Evolutionary conservation across 1,140 invertebrate species (phyloP), one percentile per base, ranked within the genome.

Genomic region (Cyclina sinensis): DNA sequence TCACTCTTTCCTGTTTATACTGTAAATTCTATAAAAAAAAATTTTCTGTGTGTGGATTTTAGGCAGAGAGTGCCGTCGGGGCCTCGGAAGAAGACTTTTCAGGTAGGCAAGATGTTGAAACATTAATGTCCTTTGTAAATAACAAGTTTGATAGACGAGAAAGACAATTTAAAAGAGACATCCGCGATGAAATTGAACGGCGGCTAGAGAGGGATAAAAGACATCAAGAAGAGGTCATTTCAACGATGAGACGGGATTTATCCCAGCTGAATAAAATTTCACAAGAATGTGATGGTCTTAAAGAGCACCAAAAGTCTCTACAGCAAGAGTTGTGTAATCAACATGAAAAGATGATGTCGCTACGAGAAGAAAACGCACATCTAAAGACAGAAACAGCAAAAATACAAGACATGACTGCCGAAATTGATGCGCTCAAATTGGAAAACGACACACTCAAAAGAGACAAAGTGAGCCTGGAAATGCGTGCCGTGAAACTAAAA

Each of bases 201-300:
- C 39, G 68, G 3, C 16, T 86, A 21, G 51, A 86, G 30, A 74
- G 51, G 35, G 83, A 86, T n/a, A 74, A 70, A 39, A 54, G 65
- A 46, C 43, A 86, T 48, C 83, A 86, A 0, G 68, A 86, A 46
- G 70, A 86, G 30, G 62, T 70, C 11, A 74, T 86, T 7, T 43
- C 37, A 39, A 57, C 65, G 0, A 27, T 86, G n/a, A 74, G 54
- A 86, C 46, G 83, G 1, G 83, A 86, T 76, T 46, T 86, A 43
- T 86, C 83, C 9, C 51, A 39, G 11, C n/a, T 86, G 21, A 86
- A 68, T 27, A 86, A 86, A 27, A 70, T 86, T 46, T 70, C 83
- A 59, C 27, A 86, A n/a, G 83, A 86, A 59, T 86, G 37, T 59
- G 83, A 86, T n/a, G 43, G 51, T 43, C 32, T 86, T 5, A 86